A percentile compares a stretch with the other conserved stretches of the same genome.
These are phyloP conservation scores for Lamellibrachia columna DNA, from an alignment of 2,888 invertebrate species.

Conservation along the genomic window DNA sequence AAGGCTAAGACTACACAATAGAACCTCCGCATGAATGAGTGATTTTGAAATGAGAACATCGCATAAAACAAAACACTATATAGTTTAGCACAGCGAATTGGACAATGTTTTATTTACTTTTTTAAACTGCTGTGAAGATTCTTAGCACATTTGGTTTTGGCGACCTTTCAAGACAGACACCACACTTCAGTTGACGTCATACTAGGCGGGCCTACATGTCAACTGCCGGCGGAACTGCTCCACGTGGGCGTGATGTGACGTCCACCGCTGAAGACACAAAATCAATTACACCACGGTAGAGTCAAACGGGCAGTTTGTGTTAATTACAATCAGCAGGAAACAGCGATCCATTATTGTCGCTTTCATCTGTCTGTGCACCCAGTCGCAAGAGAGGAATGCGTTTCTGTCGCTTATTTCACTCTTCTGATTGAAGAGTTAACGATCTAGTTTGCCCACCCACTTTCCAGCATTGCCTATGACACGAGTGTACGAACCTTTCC, in stretches of 20 bases:
- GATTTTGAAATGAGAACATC: not conserved
- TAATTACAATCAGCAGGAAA: constrained; percentile 16
- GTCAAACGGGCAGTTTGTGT: not conserved
- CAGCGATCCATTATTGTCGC: not conserved
- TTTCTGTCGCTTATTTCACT: not conserved
- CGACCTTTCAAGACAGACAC: not conserved
- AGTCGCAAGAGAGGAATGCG: not conserved
- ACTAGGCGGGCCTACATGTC: not conserved
- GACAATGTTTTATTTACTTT: not conserved
- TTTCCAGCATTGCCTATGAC: not conserved
- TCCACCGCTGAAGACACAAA: constrained; percentile 1
- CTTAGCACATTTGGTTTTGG: not conserved
- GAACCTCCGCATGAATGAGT: too few relatives aligned
- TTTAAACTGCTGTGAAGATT: not conserved
- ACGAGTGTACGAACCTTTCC: not conserved
- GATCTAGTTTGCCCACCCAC: not conserved
- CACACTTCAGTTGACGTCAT: not conserved
- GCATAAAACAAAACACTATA: not conserved
- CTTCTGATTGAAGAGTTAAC: constrained; percentile 6
- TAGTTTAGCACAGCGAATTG: not conserved
- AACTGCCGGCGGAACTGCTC: not conserved
- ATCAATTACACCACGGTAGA: not conserved
- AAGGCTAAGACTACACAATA: not conserved
- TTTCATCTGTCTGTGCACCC: not conserved
- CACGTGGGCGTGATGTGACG: not conserved